Percentiles rank a stretch among this genome's conserved stretches.
Conservation (phyloP, 2,888 invertebrate genomes). For the Anodontia alba region DNA sequence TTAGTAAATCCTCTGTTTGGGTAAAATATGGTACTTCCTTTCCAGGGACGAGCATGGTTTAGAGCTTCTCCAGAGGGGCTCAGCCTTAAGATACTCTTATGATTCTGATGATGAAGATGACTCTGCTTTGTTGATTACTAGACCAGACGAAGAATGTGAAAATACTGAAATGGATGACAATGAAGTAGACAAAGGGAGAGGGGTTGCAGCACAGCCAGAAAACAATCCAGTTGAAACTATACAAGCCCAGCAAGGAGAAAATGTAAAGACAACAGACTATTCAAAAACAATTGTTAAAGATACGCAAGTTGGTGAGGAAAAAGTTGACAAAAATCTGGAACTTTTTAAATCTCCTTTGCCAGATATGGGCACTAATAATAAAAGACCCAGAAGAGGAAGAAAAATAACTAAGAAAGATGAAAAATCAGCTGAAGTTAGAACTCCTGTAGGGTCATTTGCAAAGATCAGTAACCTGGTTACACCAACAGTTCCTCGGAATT, state of each 20-base stretch:
- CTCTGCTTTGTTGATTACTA: neutral
- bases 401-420: neutral
- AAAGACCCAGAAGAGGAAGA: neutral
- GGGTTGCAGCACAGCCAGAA: neutral
- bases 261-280: neutral
- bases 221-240: too few species aligned
- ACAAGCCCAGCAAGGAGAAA: neutral
- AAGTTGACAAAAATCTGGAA: neutral
- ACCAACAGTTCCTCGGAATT: slow-evolving; percentile 2
- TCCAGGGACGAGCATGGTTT: neutral
- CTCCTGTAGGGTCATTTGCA: neutral
- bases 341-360: slow-evolving; percentile 34
- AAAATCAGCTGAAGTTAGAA: neutral
- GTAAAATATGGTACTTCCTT: too few species aligned
- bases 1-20: too few species aligned
- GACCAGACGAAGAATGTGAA: neutral
- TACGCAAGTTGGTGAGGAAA: neutral
- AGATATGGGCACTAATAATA: neutral
- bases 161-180: neutral
- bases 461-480: neutral
- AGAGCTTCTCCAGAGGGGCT: neutral
- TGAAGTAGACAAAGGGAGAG: neutral
- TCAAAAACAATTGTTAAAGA: neutral
- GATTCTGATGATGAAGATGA: slow-evolving; percentile 7
- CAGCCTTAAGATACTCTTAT: neutral